Base-by-base conservation (phyloP, 2,888 invertebrate genomes). In the Temnothorax ravouxi region DNA sequence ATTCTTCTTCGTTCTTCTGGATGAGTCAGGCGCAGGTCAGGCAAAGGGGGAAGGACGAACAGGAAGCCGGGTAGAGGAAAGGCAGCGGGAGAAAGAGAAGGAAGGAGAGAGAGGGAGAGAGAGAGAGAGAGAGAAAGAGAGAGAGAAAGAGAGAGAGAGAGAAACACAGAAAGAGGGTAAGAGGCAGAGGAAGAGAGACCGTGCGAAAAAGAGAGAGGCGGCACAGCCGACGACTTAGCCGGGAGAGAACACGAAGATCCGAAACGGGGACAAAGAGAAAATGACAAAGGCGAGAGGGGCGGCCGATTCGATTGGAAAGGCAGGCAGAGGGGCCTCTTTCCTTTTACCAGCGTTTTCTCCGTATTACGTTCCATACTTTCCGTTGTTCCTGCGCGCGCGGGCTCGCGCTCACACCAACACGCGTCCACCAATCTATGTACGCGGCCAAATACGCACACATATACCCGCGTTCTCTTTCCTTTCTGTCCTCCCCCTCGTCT, bases 261-360 rank as follows among this genome's bases (percentile, higher is more conserved):
- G 88, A 93, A 93, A 94, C 88, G 93, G 86, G 93, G 93, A 93
- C 92, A 93, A 93, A 93, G 93, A 92, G 92, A 93, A 93, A 92
- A 92, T 91, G 92, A 93, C 92, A 93, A 92, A 92, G 90, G 91
- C 90, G 90, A 90, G 92, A 91, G 91, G 85, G 87, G 87, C 89
- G 91, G 91, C 89, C 91, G 92, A 93, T 93, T 92, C 92, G 93
- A 94, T 94, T 94, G 93, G 93, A 94, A 93, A 94, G 93, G 93
- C 92, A 91, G 88, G 87, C 88, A 89, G 90, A 91, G 91, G 91
- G 90, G 91, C 91, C 92, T 93, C 92, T 92, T 92, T 93, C 91
- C 92, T 92, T 92, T 92, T 91, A 91, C 90, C 89, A 92, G 84
- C 91, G 91, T 92, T 93, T 92, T 93, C 93, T 93, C 91, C 91